Conservation (phyloP, 2,888 invertebrate species). For the Hartigia nigra region DNA sequence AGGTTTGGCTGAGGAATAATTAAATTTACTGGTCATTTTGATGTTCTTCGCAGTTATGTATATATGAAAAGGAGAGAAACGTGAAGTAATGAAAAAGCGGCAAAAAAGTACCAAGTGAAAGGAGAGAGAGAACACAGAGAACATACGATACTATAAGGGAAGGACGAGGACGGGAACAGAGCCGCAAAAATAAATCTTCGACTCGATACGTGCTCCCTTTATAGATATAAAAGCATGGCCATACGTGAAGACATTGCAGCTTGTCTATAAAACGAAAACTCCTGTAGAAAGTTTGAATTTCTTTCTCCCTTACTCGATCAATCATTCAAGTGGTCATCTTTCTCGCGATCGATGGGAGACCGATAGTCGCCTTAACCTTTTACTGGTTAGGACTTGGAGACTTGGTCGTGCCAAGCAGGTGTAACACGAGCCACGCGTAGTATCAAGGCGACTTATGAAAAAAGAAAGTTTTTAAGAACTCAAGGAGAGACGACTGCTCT, state of each 20-base stretch:
- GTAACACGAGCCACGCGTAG: background rate
- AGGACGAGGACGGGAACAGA: background rate
- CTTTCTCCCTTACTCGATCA: no score
- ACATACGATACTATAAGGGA: background rate
- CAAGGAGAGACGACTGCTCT: background rate
- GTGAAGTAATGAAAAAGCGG: background rate
- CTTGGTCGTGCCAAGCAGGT: background rate
- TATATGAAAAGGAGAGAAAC: background rate
- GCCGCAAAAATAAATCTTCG: background rate
- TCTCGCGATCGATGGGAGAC: no score
- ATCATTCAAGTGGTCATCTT: no score
- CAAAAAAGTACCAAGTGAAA: background rate
- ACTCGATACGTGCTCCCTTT: background rate
- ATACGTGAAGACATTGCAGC: background rate
- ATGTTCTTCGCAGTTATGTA: no score
- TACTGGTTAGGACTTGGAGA: background rate
- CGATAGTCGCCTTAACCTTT: no score
- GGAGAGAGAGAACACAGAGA: background rate
- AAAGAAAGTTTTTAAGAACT: background rate
- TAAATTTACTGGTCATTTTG: slow-evolving; percentile 35
- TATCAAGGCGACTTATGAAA: background rate
- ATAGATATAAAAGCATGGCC: background rate
- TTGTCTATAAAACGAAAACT: background rate
- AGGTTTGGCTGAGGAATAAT: slow-evolving; percentile 34
- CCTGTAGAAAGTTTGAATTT: no score